These are phyloP conservation scores for Drosophila pseudoananassae DNA, from an alignment of 1,140 invertebrate genomes.

Conservation along the genomic window DNA sequence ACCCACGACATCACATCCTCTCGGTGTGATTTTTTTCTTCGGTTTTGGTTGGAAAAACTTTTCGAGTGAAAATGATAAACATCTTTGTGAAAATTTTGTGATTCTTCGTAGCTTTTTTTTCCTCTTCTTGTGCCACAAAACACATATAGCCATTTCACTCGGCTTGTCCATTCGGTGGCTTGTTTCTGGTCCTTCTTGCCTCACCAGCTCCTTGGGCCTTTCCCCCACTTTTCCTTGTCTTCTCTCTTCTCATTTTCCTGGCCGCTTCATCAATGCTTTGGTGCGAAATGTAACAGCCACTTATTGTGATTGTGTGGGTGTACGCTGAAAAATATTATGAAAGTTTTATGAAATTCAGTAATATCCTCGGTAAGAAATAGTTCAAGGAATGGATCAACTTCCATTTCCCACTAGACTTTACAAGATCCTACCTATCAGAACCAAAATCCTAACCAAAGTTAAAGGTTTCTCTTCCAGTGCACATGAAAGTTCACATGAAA, in stretches of 20 bases:
- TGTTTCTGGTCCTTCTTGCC: slow-evolving; percentile 38
- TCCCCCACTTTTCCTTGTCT: slow-evolving; percentile 22
- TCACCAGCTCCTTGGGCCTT: slow-evolving; percentile 7
- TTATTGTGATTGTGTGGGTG: slow-evolving; percentile 73
- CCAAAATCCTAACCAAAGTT: background rate
- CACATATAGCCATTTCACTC: slow-evolving; percentile 29
- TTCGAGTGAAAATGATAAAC: slow-evolving; percentile 64
- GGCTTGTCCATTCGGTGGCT: slow-evolving; percentile 52
- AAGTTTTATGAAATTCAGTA: background rate
- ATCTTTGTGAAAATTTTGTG: slow-evolving; percentile 78
- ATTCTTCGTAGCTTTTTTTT: slow-evolving; percentile 58
- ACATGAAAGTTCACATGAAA: slow-evolving; percentile 29
- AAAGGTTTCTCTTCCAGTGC: background rate
- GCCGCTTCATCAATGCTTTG: slow-evolving; percentile 70
- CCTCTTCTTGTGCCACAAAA: slow-evolving; percentile 8
- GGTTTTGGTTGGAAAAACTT: slow-evolving; percentile 43
- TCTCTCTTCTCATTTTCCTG: slow-evolving; percentile 22
- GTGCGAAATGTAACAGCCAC: slow-evolving; percentile 81
- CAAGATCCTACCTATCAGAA: too few species aligned
- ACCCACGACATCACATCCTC: slow-evolving; percentile 29
- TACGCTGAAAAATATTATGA: background rate
- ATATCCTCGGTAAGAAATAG: too few species aligned
- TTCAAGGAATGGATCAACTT: too few species aligned
- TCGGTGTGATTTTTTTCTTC: background rate
- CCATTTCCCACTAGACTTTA: too few species aligned